Evolutionary conservation across 2,113 vertebrate genomes (phyloP).

Genomic region (Zingel zingel): DNA sequence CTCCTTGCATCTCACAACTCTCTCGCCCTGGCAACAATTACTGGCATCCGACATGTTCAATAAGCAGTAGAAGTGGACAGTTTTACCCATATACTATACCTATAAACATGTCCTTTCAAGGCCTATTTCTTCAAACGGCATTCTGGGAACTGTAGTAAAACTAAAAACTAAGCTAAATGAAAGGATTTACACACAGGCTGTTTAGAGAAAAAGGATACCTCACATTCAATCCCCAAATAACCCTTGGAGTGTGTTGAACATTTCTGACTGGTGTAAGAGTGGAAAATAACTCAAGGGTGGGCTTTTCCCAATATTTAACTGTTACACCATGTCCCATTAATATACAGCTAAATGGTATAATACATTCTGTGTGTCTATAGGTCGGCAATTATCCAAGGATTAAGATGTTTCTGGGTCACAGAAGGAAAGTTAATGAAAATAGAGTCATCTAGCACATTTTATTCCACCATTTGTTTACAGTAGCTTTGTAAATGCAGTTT

Average conservation of each 20-base stretch:
- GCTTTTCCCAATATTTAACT: background rate
- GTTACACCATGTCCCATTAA: background rate
- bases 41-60: background rate
- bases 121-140: background rate
- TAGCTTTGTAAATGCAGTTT: slow-evolving; percentile 78
- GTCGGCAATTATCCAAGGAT: background rate
- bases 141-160: slow-evolving; percentile 30
- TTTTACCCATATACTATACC: background rate
- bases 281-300: background rate
- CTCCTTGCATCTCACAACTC: background rate
- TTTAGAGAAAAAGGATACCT: background rate
- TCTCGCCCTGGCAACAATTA: background rate
- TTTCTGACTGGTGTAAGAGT: background rate
- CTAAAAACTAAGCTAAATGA: background rate
- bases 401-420: slow-evolving; percentile 1
- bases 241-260: background rate
- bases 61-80: background rate
- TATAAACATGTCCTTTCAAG: background rate
- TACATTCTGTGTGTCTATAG: background rate
- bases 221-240: slow-evolving; percentile 27
- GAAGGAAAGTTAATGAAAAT: slow-evolving; percentile 33
- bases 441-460: slow-evolving; percentile 79
- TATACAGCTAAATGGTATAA: background rate
- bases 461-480: slow-evolving; percentile 81
- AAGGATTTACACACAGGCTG: background rate